Percentiles rank a stretch among this genome's conserved stretches.
These are phyloP conservation scores for Chaetops frenatus DNA, from an alignment of 2,113 vertebrate species.

Conservation along the genomic window DNA sequence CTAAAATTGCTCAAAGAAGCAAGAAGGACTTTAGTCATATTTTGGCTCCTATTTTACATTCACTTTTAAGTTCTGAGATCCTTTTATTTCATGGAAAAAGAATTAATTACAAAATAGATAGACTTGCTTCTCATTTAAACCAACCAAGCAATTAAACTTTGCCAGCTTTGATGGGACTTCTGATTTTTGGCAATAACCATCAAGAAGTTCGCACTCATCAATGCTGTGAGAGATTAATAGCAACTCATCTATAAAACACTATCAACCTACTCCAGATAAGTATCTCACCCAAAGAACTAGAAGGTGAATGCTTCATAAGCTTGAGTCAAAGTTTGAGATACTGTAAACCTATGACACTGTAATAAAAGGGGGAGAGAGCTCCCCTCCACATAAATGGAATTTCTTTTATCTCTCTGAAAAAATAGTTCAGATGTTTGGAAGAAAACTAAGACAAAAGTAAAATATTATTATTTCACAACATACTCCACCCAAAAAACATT, in stretches of 20 bases:
- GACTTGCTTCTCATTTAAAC: neutral
- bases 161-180: neutral
- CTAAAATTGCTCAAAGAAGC: neutral
- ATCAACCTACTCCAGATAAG: neutral
- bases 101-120: neutral
- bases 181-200: neutral
- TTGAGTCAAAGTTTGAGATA: neutral
- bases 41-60: neutral
- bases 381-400: neutral
- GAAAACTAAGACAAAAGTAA: neutral
- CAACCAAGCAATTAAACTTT: neutral
- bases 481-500: neutral
- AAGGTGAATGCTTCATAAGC: neutral
- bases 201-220: neutral
- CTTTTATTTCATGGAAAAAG: neutral
- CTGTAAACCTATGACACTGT: neutral
- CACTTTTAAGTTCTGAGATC: neutral
- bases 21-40: neutral
- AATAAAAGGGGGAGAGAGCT: neutral
- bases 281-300: neutral
- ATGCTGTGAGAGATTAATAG: neutral
- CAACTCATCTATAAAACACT: neutral
- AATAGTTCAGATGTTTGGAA: neutral
- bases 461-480: neutral
- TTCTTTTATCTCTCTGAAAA: neutral